These are phyloP conservation scores for Limenitis camilla DNA, from an alignment of 2,888 invertebrate genomes.

Conservation along the genomic window DNA sequence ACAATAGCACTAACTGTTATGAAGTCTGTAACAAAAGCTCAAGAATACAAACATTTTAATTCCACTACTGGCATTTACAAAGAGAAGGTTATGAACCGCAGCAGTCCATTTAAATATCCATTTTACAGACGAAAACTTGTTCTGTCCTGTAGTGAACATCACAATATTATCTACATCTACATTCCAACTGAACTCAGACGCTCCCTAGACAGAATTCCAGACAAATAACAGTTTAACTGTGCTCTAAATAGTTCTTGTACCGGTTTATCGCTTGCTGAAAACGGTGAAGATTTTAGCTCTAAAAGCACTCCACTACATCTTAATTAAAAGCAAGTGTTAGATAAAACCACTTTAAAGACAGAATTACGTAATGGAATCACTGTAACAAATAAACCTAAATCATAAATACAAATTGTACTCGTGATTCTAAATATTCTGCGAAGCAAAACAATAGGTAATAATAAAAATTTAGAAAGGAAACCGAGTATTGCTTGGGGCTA, in stretches of 20 bases:
- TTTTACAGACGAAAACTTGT: conserved; percentile 7
- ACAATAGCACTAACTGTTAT: background rate
- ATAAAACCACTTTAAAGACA: conserved; percentile 2
- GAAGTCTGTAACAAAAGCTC: conserved; percentile 2
- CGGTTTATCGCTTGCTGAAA: conserved; percentile 8
- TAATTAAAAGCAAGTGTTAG: conserved; percentile 6
- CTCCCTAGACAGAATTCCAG: conserved; percentile 5
- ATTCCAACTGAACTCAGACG: conserved; percentile 11
- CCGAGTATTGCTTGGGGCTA: too few species aligned
- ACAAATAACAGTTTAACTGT: conserved; percentile 16
- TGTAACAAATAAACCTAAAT: background rate
- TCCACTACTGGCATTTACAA: conserved; percentile 7
- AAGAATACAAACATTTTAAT: conserved; percentile 10
- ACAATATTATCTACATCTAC: conserved; percentile 14
- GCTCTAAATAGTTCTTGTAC: conserved; percentile 14
- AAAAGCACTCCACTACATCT: conserved; percentile 1
- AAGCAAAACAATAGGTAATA: too few species aligned
- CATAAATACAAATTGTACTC: background rate
- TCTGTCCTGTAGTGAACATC: conserved; percentile 10
- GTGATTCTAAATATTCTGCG: too few species aligned
- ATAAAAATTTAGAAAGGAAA: too few species aligned
- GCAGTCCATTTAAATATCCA: conserved; percentile 13
- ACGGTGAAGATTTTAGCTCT: conserved; percentile 10
- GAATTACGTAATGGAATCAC: too few species aligned
- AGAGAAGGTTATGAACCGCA: conserved; percentile 5